Percentiles rank a stretch among this genome's conserved stretches.
Evolutionary conservation across 2,888 invertebrate genomes (phyloP).

Genomic region (Mesorhabditis belari): DNA sequence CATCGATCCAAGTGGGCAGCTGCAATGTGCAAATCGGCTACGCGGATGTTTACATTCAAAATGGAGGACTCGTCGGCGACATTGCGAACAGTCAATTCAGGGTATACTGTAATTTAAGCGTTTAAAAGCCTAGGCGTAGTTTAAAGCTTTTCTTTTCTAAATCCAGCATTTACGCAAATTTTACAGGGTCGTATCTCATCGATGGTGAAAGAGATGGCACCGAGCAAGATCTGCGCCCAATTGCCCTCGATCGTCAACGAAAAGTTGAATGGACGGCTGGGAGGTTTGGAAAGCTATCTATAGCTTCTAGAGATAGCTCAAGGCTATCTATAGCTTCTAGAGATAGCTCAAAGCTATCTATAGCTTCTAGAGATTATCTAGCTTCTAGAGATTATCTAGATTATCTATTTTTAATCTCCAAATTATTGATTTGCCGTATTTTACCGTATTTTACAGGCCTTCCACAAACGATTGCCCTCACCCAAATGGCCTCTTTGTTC

Average conservation of each 20-base stretch:
- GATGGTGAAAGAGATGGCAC: constrained; percentile 35
- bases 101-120: constrained; percentile 15
- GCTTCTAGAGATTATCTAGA: too few species aligned
- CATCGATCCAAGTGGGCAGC: constrained; percentile 30
- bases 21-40: constrained; percentile 40
- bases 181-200: constrained; percentile 33
- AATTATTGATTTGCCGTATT: neutral
- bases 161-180: neutral
- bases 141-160: neutral
- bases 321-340: too few species aligned
- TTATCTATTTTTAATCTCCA: too few species aligned
- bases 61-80: constrained; percentile 48
- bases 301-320: too few species aligned
- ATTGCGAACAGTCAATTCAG: constrained; percentile 48
- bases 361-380: too few species aligned
- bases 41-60: constrained; percentile 47
- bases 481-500: constrained; percentile 39
- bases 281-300: too few species aligned
- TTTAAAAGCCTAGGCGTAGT: neutral
- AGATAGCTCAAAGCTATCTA: too few species aligned
- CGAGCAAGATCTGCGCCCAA: constrained; percentile 41
- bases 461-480: constrained; percentile 39
- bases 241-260: constrained; percentile 42
- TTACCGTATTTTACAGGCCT: constrained; percentile 10
- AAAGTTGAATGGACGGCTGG: constrained; percentile 40